Percentiles rank a stretch among this genome's conserved stretches.
phyloP scores from a whole-genome alignment of 2,797 vertebrate genomes.

The Pseudomugil tenellus region DNA sequence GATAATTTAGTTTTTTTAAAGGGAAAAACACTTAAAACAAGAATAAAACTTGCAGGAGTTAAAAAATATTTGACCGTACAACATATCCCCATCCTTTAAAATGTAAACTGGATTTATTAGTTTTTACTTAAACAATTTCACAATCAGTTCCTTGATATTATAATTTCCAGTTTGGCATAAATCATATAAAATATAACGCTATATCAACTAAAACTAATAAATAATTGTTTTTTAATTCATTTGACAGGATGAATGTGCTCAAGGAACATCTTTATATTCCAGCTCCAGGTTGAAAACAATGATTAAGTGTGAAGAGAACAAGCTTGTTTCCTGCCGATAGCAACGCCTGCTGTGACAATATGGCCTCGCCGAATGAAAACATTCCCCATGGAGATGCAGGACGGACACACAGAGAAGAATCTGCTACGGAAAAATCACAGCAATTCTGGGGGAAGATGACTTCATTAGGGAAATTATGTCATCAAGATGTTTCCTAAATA shows the following conservation, averaged over 20 bases:
- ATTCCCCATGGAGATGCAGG: conserved; percentile 66
- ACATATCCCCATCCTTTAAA: too few relatives aligned
- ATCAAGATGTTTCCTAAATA: background rate
- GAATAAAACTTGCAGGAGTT: background rate
- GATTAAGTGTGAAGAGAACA: conserved; percentile 29
- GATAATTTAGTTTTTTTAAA: background rate
- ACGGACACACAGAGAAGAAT: conserved; percentile 61
- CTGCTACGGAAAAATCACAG: conserved; percentile 68
- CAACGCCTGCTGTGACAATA: conserved; percentile 66
- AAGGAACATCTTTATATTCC: conserved; percentile 1
- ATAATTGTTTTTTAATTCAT: background rate
- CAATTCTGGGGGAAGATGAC: conserved; percentile 2
- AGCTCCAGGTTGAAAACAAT: conserved; percentile 19
- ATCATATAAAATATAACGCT: background rate
- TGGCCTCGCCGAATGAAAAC: conserved; percentile 59
- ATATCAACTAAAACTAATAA: background rate
- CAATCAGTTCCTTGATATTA: background rate
- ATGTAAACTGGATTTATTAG: background rate
- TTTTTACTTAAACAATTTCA: background rate
- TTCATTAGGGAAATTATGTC: background rate
- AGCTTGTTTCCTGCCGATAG: conserved; percentile 42
- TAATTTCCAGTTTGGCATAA: too few relatives aligned
- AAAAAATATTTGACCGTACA: background rate
- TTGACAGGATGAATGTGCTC: background rate
- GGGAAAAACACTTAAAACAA: background rate